Conservation (phyloP, 2,113 vertebrate genomes). For the Lepisosteus oculatus region DNA sequence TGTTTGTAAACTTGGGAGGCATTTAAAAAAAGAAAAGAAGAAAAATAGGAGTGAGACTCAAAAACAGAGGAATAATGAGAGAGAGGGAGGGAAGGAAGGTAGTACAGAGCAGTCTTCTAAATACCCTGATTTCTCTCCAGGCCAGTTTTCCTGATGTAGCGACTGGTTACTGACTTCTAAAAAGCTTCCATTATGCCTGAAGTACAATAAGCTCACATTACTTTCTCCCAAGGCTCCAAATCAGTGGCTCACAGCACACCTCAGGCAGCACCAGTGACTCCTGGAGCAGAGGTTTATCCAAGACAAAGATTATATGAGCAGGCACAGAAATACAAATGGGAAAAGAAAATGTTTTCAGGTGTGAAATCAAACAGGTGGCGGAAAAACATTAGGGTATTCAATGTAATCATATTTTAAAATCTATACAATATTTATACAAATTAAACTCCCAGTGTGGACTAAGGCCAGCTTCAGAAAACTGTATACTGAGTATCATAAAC, state of each 20-base stretch:
- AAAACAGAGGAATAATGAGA: constrained; percentile 18
- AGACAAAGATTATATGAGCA: no score
- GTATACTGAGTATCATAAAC: no score
- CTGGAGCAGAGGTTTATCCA: no score
- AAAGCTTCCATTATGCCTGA: constrained; percentile 67
- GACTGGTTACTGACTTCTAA: constrained; percentile 48
- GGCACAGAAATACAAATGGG: no score
- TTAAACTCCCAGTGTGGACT: no score
- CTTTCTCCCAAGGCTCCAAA: constrained; percentile 61
- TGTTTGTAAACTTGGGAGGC: no score
- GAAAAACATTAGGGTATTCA: no score
- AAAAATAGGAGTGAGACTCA: constrained; percentile 6
- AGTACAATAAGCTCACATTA: constrained; percentile 71
- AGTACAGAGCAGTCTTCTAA: constrained; percentile 71
- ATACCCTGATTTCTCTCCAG: constrained; percentile 51
- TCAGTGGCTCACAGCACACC: constrained; percentile 47
- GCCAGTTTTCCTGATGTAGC: constrained; percentile 25
- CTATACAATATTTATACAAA: no score
- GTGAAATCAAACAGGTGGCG: no score
- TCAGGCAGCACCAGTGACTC: constrained; percentile 38
- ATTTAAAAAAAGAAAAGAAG: neutral
- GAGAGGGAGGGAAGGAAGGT: constrained; percentile 30
- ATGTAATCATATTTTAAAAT: no score
- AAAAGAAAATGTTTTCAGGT: no score
- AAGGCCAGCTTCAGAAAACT: no score